phyloP scores from a whole-genome alignment of 2,797 vertebrate species.

The Neostethus bicornis region DNA sequence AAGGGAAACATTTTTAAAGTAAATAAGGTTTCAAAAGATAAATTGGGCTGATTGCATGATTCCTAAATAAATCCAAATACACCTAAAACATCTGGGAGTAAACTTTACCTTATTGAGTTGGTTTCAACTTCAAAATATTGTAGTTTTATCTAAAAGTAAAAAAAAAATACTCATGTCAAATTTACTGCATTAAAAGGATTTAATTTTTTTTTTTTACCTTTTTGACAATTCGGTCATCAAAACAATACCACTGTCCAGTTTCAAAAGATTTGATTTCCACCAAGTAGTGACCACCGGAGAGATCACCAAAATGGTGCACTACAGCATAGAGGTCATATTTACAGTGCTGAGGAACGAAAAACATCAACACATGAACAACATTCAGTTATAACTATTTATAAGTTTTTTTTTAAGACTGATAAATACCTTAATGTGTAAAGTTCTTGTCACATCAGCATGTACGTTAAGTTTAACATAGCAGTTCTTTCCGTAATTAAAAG shows the following conservation, averaged over 20 bases:
- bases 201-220: too few species aligned
- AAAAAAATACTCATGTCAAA: neutral
- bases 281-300: slow-evolving; percentile 72
- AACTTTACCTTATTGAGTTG: slow-evolving; percentile 11
- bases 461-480: slow-evolving; percentile 66
- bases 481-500: slow-evolving; percentile 54
- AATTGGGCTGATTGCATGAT: accelerated
- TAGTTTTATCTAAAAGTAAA: slow-evolving; percentile 19
- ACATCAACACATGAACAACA: neutral
- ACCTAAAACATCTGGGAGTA: neutral
- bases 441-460: slow-evolving; percentile 53
- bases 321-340: slow-evolving; percentile 73
- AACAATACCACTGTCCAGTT: slow-evolving; percentile 69
- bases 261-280: slow-evolving; percentile 70
- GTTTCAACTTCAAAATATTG: neutral
- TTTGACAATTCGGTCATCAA: slow-evolving; percentile 63
- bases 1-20: neutral
- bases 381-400: accelerated
- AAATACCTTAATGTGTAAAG: slow-evolving; percentile 40
- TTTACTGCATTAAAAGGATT: neutral
- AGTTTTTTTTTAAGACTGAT: too few species aligned
- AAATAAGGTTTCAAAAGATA: neutral
- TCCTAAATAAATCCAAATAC: neutral
- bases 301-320: slow-evolving; percentile 69
- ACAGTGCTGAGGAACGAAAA: slow-evolving; percentile 31